Evolutionary conservation across 2,888 invertebrate genomes (phyloP), one percentile per base, ranked within the genome.

Genomic region (Phania funesta): DNA sequence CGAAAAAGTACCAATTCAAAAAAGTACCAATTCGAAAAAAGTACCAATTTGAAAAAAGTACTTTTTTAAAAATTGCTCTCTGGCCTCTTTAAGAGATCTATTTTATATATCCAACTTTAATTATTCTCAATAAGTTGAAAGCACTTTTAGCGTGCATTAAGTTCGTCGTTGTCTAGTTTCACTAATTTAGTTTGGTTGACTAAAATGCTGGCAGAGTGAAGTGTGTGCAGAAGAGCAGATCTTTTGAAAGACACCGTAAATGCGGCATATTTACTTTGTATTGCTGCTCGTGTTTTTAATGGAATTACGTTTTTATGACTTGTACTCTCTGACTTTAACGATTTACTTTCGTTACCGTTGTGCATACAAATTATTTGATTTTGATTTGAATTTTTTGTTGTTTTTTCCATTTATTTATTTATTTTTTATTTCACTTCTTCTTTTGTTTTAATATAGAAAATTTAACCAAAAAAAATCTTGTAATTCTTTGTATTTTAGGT

Each of bases 281-380:
- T 78, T 54, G 80, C 70, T 77, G 79, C 80, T 75, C 80, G 84
- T 78, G 78, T 80, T 84, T 85, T 85, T 81, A 84, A 84, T 85
- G 85, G 83, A 85, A 84, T 85, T 83, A 68, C 81, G 83, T 84
- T 86, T 80, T 88, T 87, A 89, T 86, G 89, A 88, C 86, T 86
- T 86, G 87, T 86, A 86, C 80, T 85, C 84, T 86, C 85, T 86
- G 86, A 85, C 85, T 87, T 87, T 87, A 85, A 85, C 86, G 85
- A 85, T 86, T 85, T 77, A 85, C 81, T 86, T 84, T 77, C 70
- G 70, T 74, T 78, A 82, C 70, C 87, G 87, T 83, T 86, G 86
- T 86, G 88, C 89, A 88, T 88, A 88, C 89, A 88, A 88, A 88
- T 88, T 86, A 89, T 88, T 89, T 88, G 86, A 87, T 85, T 84